phyloP scores from a whole-genome alignment of 2,888 invertebrate genomes.

The Himalopsyche japonica region DNA sequence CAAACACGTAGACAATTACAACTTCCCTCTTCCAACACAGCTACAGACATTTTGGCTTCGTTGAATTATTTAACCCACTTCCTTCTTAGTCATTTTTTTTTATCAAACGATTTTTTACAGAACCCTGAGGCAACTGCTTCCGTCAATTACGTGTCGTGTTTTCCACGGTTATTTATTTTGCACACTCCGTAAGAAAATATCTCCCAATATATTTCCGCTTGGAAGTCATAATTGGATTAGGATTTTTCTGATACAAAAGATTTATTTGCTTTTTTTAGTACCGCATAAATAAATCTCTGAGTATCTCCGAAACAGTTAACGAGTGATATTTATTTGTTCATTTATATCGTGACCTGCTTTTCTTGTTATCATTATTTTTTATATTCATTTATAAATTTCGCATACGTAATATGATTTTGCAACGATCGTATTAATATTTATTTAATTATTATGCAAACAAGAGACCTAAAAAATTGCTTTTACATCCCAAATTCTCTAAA shows the following conservation, averaged over 20 bases:
- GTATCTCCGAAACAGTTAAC: neutral
- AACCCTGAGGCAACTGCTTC: neutral
- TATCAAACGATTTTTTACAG: neutral
- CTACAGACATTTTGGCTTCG: neutral
- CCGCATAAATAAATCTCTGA: neutral
- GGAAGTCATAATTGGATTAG: neutral
- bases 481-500: too few species aligned
- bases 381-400: too few species aligned
- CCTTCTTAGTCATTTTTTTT: neutral
- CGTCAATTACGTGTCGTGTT: neutral
- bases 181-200: neutral
- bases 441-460: too few species aligned
- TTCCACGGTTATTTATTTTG: neutral
- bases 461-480: too few species aligned
- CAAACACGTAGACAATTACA: slow-evolving; percentile 25
- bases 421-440: too few species aligned
- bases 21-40: neutral
- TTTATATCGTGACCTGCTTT: too few species aligned
- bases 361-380: too few species aligned
- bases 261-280: neutral
- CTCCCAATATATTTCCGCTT: neutral
- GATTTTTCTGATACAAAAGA: neutral
- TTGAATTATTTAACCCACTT: neutral
- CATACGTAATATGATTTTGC: too few species aligned
- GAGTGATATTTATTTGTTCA: neutral